These are phyloP conservation scores for Sanderia malayensis DNA, from an alignment of 30 jellyfish, hydroid and myxozoan genomes.

Conservation along the genomic window DNA sequence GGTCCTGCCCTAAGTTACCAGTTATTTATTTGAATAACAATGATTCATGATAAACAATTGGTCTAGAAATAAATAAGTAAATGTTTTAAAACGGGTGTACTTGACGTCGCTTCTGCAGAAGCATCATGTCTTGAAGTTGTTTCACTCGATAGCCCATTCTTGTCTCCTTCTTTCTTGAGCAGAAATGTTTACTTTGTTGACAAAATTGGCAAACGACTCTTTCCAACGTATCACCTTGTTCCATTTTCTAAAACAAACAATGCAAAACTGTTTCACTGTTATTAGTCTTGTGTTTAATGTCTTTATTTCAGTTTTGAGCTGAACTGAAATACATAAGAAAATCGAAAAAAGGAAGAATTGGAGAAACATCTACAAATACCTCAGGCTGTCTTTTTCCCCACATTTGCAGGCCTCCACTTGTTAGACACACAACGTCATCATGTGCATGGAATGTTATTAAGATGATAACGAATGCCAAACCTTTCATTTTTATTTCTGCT, in stretches of 20 bases:
- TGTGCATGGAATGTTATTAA: not conserved
- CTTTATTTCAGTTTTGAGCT: too few species aligned
- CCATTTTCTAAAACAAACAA: not conserved
- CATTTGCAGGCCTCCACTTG: constrained; percentile 61
- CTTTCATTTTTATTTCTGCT: constrained; percentile 3
- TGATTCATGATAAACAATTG: too few species aligned
- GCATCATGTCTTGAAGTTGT: not conserved
- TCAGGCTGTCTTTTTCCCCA: constrained; percentile 61
- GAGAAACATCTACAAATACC: too few species aligned
- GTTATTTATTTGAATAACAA: too few species aligned
- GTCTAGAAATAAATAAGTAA: too few species aligned
- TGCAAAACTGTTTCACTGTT: too few species aligned
- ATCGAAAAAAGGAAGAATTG: not conserved
- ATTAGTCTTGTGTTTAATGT: too few species aligned
- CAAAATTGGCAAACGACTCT: not conserved
- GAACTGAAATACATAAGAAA: too few species aligned
- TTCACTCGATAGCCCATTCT: not conserved
- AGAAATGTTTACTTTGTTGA: not conserved
- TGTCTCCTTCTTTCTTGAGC: not conserved
- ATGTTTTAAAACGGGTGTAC: too few species aligned
- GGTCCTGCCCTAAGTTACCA: too few species aligned
- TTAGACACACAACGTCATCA: constrained; percentile 19
- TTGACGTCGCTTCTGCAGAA: not conserved
- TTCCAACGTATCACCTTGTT: not conserved
- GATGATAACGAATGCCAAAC: not conserved